These are phyloP conservation scores for Callosobruchus maculatus DNA, from an alignment of 2,888 invertebrate species.

Conservation along the genomic window DNA sequence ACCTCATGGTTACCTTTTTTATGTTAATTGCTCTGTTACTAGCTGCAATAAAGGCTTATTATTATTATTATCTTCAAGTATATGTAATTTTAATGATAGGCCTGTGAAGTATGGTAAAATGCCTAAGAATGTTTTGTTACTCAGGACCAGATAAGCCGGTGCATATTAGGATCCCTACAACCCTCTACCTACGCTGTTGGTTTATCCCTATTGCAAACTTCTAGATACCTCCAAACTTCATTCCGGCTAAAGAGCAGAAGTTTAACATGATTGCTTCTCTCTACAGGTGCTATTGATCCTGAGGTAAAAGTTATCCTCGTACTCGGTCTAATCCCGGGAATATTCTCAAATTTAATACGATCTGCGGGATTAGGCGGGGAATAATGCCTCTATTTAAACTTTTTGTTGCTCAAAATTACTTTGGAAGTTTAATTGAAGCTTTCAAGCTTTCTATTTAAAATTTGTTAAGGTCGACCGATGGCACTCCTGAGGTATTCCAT, in stretches of 20 bases:
- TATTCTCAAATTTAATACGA: constrained; percentile 13
- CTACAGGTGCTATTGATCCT: constrained; percentile 45
- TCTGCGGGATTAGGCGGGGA: constrained; percentile 15
- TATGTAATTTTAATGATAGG: too few relatives aligned
- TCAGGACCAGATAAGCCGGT: background rate
- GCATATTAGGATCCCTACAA: background rate
- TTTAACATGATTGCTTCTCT: constrained; percentile 40
- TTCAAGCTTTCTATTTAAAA: background rate
- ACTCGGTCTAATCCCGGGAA: constrained; percentile 6
- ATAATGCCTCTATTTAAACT: constrained; percentile 21
- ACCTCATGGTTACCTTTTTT: too few relatives aligned
- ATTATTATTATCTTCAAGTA: too few relatives aligned
- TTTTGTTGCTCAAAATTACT: constrained; percentile 9
- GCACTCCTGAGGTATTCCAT: background rate
- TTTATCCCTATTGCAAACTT: background rate
- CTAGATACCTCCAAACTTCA: constrained; percentile 1
- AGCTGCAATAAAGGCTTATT: too few relatives aligned
- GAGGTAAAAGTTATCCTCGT: constrained; percentile 17
- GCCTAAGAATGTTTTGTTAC: too few relatives aligned
- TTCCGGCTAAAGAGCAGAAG: constrained; percentile 21
- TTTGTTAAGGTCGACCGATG: background rate
- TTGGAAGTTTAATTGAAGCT: background rate
- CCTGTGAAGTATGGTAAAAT: too few relatives aligned
- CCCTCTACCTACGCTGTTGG: background rate
- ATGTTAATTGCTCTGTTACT: too few relatives aligned